phyloP scores from a whole-genome alignment of 2,888 invertebrate species.

The Philaethria dido region DNA sequence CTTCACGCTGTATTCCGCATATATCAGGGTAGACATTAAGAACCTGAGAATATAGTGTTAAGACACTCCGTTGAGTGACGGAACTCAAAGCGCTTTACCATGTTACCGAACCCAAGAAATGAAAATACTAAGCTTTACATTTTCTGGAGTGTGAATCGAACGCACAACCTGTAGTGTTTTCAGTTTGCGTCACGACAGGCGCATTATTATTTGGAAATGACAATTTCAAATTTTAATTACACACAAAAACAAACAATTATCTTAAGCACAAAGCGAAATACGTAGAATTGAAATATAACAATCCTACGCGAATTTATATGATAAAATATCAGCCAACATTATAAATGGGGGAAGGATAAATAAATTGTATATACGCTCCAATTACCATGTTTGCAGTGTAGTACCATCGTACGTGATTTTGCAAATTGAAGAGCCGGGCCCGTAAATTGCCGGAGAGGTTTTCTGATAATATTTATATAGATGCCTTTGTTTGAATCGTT shows the following conservation, averaged over 20 bases:
- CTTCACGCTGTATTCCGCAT: no score
- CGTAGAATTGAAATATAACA: not conserved
- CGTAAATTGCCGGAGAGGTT: constrained; percentile 3
- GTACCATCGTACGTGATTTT: constrained; percentile 23
- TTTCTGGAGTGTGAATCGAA: no score
- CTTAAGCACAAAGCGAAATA: not conserved
- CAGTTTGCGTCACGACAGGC: no score
- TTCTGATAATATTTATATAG: constrained; percentile 14
- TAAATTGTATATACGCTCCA: constrained; percentile 21
- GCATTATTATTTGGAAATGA: not conserved
- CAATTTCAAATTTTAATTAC: not conserved
- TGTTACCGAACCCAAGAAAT: no score
- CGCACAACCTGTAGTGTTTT: no score
- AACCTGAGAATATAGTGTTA: no score
- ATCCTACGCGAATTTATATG: not conserved
- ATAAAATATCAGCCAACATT: constrained; percentile 4
- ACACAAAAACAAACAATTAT: not conserved
- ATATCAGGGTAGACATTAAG: no score
- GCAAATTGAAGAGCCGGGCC: constrained; percentile 14
- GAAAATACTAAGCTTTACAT: no score
- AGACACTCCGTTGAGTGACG: no score
- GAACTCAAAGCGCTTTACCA: no score
- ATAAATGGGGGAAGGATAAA: constrained; percentile 18
- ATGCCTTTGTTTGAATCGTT: not conserved
- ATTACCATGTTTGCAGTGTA: constrained; percentile 26